Conservation (phyloP, 1,140 invertebrate genomes). For the Brachionus rubens region DNA sequence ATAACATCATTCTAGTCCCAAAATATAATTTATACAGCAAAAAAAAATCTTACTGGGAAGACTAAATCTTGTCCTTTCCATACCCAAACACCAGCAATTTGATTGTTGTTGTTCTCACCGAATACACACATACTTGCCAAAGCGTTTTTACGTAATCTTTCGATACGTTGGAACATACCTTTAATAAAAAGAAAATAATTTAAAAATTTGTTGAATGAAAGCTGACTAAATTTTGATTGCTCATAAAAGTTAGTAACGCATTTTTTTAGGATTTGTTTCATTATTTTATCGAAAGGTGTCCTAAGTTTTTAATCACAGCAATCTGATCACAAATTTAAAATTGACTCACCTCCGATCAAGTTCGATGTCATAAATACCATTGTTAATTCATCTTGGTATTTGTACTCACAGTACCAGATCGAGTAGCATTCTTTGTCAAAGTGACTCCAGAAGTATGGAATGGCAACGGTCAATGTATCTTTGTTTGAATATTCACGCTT, state of each 20-base stretch:
- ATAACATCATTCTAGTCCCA: neutral
- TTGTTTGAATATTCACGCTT: slow-evolving; percentile 96
- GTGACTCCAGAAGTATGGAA: slow-evolving; percentile 97
- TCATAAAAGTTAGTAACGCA: slow-evolving; percentile 46
- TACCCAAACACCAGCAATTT: slow-evolving; percentile 92
- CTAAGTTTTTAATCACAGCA: slow-evolving; percentile 45
- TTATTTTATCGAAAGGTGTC: slow-evolving; percentile 39
- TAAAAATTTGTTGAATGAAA: neutral
- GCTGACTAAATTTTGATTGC: neutral
- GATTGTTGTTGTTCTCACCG: slow-evolving; percentile 83
- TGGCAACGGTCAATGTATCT: slow-evolving; percentile 77
- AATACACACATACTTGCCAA: slow-evolving; percentile 91
- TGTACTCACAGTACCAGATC: slow-evolving; percentile 96
- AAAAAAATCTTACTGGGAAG: slow-evolving; percentile 69
- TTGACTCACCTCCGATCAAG: slow-evolving; percentile 74
- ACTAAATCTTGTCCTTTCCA: slow-evolving; percentile 92
- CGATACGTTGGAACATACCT: slow-evolving; percentile 94
- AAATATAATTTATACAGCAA: slow-evolving; percentile 61
- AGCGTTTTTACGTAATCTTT: slow-evolving; percentile 92
- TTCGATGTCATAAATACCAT: slow-evolving; percentile 95
- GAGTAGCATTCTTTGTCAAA: slow-evolving; percentile 95
- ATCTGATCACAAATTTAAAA: slow-evolving; percentile 47
- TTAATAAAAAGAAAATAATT: neutral
- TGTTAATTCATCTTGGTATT: slow-evolving; percentile 84
- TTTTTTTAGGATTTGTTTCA: slow-evolving; percentile 36